A percentile compares a stretch with the other conserved stretches of the same genome.
phyloP scores from a whole-genome alignment of 2,113 vertebrate species.

The Heliornis fulica region DNA sequence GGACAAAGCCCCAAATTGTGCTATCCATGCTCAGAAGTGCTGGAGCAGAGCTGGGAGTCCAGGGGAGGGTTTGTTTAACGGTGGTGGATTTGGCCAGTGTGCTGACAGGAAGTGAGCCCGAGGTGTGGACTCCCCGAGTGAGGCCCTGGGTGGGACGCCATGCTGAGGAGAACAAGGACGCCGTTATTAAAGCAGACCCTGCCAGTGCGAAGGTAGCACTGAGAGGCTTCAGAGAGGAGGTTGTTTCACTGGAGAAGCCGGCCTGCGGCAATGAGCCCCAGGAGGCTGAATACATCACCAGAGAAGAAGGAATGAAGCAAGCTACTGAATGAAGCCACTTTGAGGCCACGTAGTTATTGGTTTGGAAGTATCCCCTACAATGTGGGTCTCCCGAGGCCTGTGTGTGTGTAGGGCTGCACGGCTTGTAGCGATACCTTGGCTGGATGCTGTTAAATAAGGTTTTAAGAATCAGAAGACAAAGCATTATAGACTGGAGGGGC shows the following conservation, averaged over 20 bases:
- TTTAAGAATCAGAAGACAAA: not conserved
- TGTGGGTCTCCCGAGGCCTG: not conserved
- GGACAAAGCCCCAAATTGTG: constrained; percentile 9
- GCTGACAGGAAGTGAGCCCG: not conserved
- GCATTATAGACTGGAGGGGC: not conserved
- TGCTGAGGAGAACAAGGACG: not conserved
- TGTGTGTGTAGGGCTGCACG: not conserved
- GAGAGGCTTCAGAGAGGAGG: not conserved
- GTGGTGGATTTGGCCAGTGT: not conserved
- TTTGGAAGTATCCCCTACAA: not conserved
- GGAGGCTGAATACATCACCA: not conserved
- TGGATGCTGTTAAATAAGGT: not conserved
- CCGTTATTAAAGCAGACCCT: not conserved
- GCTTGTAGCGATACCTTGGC: not conserved
- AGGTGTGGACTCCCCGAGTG: fast-evolving
- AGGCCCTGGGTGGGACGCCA: not conserved
- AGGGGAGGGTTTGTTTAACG: not conserved
- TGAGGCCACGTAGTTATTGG: fast-evolving
- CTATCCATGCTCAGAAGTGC: not conserved
- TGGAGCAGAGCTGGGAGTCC: not conserved
- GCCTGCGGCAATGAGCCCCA: fast-evolving
- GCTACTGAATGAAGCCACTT: not conserved
- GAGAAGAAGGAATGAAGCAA: not conserved
- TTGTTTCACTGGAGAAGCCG: not conserved
- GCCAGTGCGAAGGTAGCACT: not conserved